Conservation (phyloP, 2,797 vertebrate genomes). For the Nasua narica region DNA sequence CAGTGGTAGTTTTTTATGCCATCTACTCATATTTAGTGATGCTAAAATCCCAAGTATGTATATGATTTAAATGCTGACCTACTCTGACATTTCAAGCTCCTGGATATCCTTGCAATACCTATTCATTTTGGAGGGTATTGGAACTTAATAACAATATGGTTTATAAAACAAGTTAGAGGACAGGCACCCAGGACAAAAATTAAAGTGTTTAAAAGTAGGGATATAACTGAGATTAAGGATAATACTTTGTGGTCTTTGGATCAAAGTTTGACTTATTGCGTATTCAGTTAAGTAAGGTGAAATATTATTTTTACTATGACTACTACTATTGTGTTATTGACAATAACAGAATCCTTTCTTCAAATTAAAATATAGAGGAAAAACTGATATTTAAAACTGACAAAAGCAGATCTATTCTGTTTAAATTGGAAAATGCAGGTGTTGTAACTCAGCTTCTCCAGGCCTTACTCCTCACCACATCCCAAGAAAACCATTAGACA, state of each 20-base stretch:
- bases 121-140: neutral
- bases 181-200: neutral
- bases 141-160: neutral
- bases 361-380: neutral
- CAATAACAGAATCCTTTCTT: neutral
- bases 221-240: neutral
- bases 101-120: neutral
- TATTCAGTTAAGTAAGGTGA: neutral
- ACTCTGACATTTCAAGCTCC: neutral
- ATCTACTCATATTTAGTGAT: neutral
- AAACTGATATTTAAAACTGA: neutral
- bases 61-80: neutral
- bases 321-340: neutral
- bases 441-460: neutral
- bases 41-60: neutral
- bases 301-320: neutral
- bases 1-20: neutral
- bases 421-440: neutral
- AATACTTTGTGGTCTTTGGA: neutral
- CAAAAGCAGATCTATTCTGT: neutral
- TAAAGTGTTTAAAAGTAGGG: neutral
- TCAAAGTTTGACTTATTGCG: neutral
- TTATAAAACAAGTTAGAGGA: neutral
- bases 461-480: rapidly evolving
- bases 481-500: neutral